A percentile compares a stretch with the other conserved stretches of the same genome.
Conservation (phyloP, 2,113 vertebrate species). For the Pachycephala philippinensis region DNA sequence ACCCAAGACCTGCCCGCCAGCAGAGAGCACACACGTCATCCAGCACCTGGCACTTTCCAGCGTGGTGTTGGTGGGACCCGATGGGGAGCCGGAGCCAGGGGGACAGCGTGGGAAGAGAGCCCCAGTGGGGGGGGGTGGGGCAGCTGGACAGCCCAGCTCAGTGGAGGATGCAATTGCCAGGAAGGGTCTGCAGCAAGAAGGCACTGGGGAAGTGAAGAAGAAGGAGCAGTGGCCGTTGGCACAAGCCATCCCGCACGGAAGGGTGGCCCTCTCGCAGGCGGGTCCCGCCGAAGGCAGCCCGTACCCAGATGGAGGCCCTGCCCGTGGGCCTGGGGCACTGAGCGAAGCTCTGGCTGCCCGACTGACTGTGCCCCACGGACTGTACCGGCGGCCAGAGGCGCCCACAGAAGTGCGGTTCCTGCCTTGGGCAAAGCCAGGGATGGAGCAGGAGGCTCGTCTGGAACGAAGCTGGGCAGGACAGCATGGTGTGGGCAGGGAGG, state of each 20-base stretch:
- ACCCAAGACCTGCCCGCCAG: neutral
- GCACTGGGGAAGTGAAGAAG: conserved; percentile 21
- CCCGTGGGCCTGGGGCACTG: conserved; percentile 32
- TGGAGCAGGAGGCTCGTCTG: conserved; percentile 51
- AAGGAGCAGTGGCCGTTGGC: conserved; percentile 57
- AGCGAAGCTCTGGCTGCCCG: conserved; percentile 50
- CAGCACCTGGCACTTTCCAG: conserved; percentile 57
- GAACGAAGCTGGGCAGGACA: conserved; percentile 74
- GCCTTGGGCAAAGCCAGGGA: conserved; percentile 68
- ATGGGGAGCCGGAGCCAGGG: conserved; percentile 34
- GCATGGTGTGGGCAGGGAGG: conserved; percentile 52
- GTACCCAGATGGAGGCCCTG: neutral
- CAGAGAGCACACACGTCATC: conserved; percentile 35
- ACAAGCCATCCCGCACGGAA: neutral
- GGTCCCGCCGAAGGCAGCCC: neutral
- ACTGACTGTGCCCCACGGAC: neutral
- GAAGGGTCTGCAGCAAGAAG: conserved; percentile 54
- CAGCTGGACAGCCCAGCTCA: neutral
- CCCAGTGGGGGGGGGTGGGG: conserved; percentile 7
- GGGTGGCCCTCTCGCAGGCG: neutral
- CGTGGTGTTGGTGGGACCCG: conserved; percentile 58
- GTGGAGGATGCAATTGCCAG: conserved; percentile 35
- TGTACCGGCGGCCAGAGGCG: conserved; percentile 42
- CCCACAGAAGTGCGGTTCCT: conserved; percentile 65
- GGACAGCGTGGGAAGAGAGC: conserved; percentile 51